These are phyloP conservation scores for Piezodorus guildinii DNA, from an alignment of 1,140 invertebrate species.

Conservation along the genomic window DNA sequence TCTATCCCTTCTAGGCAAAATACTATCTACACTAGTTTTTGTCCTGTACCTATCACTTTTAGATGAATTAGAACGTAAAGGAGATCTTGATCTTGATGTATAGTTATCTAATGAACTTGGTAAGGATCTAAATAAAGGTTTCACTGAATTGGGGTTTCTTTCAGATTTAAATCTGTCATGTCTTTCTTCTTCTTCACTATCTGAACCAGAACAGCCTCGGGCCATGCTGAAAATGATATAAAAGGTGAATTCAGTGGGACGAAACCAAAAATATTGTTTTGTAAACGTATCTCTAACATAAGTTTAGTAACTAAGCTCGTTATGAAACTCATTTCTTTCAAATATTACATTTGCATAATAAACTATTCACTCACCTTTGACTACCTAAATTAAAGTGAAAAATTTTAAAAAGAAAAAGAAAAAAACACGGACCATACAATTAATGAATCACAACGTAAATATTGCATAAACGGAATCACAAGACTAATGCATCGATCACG, in stretches of 20 bases:
- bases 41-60: conserved; percentile 15
- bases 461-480: too few relatives aligned
- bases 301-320: too few relatives aligned
- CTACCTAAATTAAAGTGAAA: too few relatives aligned
- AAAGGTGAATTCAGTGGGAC: background rate
- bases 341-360: too few relatives aligned
- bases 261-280: background rate
- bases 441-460: too few relatives aligned
- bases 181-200: conserved; percentile 19
- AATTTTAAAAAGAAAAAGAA: too few relatives aligned
- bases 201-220: conserved; percentile 18
- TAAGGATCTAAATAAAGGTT: background rate
- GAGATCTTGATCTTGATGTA: conserved; percentile 8
- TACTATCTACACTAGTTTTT: conserved; percentile 11
- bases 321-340: too few relatives aligned
- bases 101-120: conserved; percentile 5
- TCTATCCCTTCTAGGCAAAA: conserved; percentile 2
- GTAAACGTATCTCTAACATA: too few relatives aligned
- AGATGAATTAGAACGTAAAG: background rate
- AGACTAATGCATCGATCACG: too few relatives aligned
- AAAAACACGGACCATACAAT: too few relatives aligned
- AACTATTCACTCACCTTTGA: too few relatives aligned
- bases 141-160: conserved; percentile 7
- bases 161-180: conserved; percentile 21
- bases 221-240: conserved; percentile 11